A percentile compares a stretch with the other conserved stretches of the same genome.
phyloP scores from a whole-genome alignment of 2,797 vertebrate genomes.

The Acanthurus tractus region DNA sequence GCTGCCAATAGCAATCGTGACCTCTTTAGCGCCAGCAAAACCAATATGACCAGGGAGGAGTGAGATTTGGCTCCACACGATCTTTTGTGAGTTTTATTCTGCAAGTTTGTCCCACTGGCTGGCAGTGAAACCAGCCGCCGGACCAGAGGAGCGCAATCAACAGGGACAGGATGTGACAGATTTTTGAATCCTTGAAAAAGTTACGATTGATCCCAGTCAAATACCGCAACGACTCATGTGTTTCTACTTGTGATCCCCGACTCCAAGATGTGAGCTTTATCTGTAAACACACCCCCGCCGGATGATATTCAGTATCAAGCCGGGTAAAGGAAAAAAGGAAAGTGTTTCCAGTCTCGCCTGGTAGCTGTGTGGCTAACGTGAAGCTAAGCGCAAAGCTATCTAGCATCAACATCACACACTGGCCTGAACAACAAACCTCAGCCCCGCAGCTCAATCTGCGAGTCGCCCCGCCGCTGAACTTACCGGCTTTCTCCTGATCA shows the following conservation, averaged over 20 bases:
- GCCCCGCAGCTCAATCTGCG: conserved; percentile 31
- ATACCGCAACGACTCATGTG: conserved; percentile 7
- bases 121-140: background rate
- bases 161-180: conserved; percentile 81
- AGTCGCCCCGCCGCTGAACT: conserved; percentile 67
- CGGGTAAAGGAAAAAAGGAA: conserved; percentile 22
- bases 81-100: background rate
- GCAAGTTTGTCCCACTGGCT: background rate
- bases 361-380: conserved; percentile 72
- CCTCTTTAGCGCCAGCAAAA: background rate
- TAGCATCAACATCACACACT: conserved; percentile 76
- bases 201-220: conserved; percentile 59
- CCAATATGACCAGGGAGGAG: conserved; percentile 18
- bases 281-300: conserved; percentile 3
- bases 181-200: conserved; percentile 69
- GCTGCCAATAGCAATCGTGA: background rate
- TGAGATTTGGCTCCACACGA: background rate
- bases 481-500: conserved; percentile 95
- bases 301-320: conserved; percentile 7
- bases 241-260: background rate
- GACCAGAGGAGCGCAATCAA: conserved; percentile 45
- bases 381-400: conserved; percentile 73
- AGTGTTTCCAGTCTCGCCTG: conserved; percentile 62
- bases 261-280: background rate
- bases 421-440: conserved; percentile 76